Percentiles rank a stretch among this genome's conserved stretches.
Evolutionary conservation across 2,797 vertebrate genomes (phyloP).

Genomic region (Anas bahamensis): DNA sequence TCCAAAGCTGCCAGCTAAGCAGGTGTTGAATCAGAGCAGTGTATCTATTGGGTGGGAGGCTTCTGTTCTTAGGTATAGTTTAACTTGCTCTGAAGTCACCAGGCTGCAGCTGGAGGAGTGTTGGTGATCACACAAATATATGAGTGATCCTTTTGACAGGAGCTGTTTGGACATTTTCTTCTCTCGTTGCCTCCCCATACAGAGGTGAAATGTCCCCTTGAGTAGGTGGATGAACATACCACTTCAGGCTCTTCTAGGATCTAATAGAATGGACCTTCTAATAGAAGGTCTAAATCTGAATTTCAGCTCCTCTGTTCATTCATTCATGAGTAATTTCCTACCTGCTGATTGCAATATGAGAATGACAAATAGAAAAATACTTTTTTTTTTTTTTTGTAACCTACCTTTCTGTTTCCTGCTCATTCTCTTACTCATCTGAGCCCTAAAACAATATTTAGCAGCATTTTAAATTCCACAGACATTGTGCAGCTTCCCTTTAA

Average conservation of each 20-base stretch:
- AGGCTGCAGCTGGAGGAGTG: neutral
- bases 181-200: neutral
- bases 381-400: neutral
- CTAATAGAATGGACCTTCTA: neutral
- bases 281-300: neutral
- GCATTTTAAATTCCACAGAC: neutral
- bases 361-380: neutral
- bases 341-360: neutral
- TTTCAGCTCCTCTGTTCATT: neutral
- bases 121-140: neutral
- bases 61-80: neutral
- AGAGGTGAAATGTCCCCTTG: rapidly evolving
- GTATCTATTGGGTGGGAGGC: neutral
- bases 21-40: rapidly evolving
- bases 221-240: neutral
- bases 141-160: neutral
- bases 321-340: neutral
- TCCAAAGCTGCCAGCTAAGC: neutral
- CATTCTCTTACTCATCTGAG: neutral
- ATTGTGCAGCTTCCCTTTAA: neutral
- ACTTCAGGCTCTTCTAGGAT: neutral
- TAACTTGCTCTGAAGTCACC: neutral
- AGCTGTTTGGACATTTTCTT: neutral
- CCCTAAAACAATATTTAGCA: neutral
- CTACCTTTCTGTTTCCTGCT: neutral